A percentile compares a stretch with the other conserved stretches of the same genome.
phyloP scores from a whole-genome alignment of 2,113 vertebrate species.

The zebrafish (Danio rerio) region DNA sequence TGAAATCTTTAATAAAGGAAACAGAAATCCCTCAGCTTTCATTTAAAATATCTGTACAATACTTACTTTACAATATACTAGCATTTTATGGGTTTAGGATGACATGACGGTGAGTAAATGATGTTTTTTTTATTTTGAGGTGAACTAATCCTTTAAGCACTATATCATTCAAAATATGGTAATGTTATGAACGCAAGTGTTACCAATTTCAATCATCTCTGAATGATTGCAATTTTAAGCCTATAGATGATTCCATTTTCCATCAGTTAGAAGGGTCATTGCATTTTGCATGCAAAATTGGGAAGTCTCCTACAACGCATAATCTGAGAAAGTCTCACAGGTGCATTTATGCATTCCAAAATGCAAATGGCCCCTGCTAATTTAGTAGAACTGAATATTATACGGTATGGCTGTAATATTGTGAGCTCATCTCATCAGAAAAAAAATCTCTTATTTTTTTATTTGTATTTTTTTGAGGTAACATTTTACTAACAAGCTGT shows the following conservation, averaged over 20 bases:
- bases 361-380: slow-evolving; percentile 40
- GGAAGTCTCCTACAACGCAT: slow-evolving; percentile 2
- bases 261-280: neutral
- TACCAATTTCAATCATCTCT: neutral
- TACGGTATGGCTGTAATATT: slow-evolving; percentile 42
- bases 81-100: no score
- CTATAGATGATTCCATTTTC: slow-evolving; percentile 14
- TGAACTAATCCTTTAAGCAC: neutral
- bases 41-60: no score
- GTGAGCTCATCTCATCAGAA: slow-evolving; percentile 39
- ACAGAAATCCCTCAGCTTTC: no score
- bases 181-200: neutral
- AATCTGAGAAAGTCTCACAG: neutral
- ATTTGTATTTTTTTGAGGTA: slow-evolving; percentile 16
- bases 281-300: slow-evolving; percentile 2
- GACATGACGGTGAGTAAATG: no score
- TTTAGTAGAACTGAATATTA: slow-evolving; percentile 37
- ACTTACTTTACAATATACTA: no score
- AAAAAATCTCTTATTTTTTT: no score
- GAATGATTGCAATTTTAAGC: neutral
- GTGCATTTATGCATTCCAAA: slow-evolving; percentile 15
- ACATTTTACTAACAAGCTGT: slow-evolving; percentile 70
- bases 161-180: neutral
- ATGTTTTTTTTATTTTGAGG: no score
- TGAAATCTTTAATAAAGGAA: no score